Percentiles rank a stretch among this genome's conserved stretches.
Evolutionary conservation across 2,888 invertebrate species (phyloP).

Genomic region (Aelia acuminata): DNA sequence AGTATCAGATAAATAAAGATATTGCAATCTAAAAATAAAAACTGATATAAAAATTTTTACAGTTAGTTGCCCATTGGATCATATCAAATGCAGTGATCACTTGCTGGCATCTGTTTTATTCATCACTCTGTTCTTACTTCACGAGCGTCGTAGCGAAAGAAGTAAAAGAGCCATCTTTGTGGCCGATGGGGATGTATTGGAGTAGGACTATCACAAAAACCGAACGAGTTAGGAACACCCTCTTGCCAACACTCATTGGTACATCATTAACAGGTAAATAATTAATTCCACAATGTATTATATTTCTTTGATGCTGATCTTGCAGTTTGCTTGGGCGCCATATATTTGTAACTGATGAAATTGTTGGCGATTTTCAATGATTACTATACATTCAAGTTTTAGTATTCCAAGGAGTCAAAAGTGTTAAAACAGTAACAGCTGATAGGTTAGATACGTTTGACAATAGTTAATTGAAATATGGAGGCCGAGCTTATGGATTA

Average conservation of each 20-base stretch:
- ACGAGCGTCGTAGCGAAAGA: background rate
- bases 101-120: background rate
- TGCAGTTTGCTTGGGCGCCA: too few relatives aligned
- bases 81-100: background rate
- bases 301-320: too few relatives aligned
- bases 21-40: background rate
- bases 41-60: background rate
- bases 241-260: constrained; percentile 3
- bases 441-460: too few relatives aligned
- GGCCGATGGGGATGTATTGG: constrained; percentile 20
- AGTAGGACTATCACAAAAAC: constrained; percentile 12
- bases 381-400: too few relatives aligned
- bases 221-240: background rate
- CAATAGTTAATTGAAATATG: too few relatives aligned
- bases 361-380: background rate
- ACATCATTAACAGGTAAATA: constrained; percentile 11
- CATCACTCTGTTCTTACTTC: constrained; percentile 16
- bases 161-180: constrained; percentile 1
- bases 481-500: too few relatives aligned
- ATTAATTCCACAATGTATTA: too few relatives aligned
- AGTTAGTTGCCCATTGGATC: constrained; percentile 34
- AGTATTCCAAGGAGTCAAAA: too few relatives aligned
- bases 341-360: too few relatives aligned
- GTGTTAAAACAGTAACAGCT: too few relatives aligned
- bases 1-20: background rate